A percentile compares a stretch with the other conserved stretches of the same genome.
Evolutionary conservation across 2,888 invertebrate species (phyloP).

Genomic region (Morpho deidamia): DNA sequence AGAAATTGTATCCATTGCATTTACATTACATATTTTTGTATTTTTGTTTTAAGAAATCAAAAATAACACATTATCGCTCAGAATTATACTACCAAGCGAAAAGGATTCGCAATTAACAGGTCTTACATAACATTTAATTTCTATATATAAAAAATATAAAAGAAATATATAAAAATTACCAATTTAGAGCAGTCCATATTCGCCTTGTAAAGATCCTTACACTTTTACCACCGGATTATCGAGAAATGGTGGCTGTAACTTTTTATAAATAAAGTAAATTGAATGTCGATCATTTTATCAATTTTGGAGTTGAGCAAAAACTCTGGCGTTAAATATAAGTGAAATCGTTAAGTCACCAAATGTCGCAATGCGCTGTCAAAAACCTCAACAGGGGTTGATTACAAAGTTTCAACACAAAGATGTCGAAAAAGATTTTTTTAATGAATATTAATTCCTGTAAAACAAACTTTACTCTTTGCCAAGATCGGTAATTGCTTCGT

Average conservation of each 20-base stretch:
- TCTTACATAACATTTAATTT: too few relatives aligned
- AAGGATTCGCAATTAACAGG: too few relatives aligned
- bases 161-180: too few relatives aligned
- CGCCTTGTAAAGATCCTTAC: background rate
- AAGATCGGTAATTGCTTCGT: slow-evolving; percentile 67
- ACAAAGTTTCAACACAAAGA: slow-evolving; percentile 70
- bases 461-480: slow-evolving; percentile 66
- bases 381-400: slow-evolving; percentile 49
- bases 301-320: background rate
- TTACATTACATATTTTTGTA: too few relatives aligned
- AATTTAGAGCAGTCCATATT: too few relatives aligned
- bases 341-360: background rate
- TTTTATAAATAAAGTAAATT: too few relatives aligned
- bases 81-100: too few relatives aligned
- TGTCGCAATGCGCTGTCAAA: background rate
- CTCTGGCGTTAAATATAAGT: background rate
- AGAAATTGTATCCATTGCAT: too few relatives aligned
- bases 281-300: too few relatives aligned
- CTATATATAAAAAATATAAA: too few relatives aligned
- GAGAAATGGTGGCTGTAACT: background rate
- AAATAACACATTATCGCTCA: too few relatives aligned
- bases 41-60: too few relatives aligned
- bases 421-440: slow-evolving; percentile 58
- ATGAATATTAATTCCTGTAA: slow-evolving; percentile 75
- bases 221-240: background rate